A percentile compares a stretch with the other conserved stretches of the same genome.
Conservation (phyloP, 2,888 invertebrate genomes). For the Prostheceraeus crozeri region DNA sequence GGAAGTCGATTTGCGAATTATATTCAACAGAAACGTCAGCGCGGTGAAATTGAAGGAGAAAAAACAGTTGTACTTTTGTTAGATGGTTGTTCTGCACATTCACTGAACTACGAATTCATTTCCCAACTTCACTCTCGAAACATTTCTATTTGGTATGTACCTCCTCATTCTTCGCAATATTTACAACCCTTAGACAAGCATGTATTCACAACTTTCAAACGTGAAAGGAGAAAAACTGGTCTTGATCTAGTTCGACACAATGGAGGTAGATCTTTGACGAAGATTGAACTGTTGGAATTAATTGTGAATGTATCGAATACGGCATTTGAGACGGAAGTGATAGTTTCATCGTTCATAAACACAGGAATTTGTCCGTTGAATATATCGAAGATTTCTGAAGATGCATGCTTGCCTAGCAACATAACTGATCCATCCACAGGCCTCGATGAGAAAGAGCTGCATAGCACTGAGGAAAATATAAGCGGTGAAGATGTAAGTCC, state of each 20-base stretch:
- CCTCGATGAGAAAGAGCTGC: too few relatives aligned
- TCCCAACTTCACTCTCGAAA: not conserved
- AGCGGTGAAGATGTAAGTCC: too few relatives aligned
- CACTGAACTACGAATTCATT: constrained; percentile 12
- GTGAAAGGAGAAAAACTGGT: not conserved
- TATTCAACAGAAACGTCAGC: not conserved
- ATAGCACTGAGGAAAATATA: too few relatives aligned
- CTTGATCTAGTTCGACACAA: constrained; percentile 4
- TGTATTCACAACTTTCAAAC: constrained; percentile 10
- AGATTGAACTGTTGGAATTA: constrained; percentile 10
- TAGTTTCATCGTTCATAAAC: not conserved
- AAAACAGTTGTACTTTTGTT: not conserved
- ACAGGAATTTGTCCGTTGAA: constrained; percentile 2
- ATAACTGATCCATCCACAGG: too few relatives aligned
- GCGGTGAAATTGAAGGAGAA: not conserved
- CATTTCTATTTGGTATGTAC: not conserved
- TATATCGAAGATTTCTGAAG: not conserved
- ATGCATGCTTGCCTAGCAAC: too few relatives aligned
- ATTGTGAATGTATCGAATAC: not conserved
- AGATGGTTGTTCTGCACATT: constrained; percentile 7
- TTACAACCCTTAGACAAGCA: constrained; percentile 21
- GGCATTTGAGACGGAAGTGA: constrained; percentile 13
- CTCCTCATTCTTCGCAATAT: constrained; percentile 6
- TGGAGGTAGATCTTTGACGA: constrained; percentile 12
- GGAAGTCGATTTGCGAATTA: not conserved